A percentile compares a stretch with the other conserved stretches of the same genome.
phyloP scores from a whole-genome alignment of 2,797 vertebrate species.

The Anableps anableps region DNA sequence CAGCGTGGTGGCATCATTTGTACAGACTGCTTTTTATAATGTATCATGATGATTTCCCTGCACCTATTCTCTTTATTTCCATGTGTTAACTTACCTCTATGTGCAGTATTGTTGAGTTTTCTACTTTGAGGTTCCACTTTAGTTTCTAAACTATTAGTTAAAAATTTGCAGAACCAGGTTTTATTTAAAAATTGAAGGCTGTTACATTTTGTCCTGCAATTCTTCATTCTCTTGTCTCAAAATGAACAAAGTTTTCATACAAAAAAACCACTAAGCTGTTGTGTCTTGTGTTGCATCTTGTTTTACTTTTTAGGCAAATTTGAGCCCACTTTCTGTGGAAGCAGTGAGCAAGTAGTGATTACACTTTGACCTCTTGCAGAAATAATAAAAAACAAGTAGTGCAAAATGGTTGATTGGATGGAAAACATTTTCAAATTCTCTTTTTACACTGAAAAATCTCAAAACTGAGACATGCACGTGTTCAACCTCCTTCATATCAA shows the following conservation, averaged over 20 bases:
- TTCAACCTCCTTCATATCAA: not conserved
- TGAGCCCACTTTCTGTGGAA: conserved; percentile 72
- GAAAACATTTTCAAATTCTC: no score
- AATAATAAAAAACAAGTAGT: no score
- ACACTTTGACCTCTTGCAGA: conserved; percentile 49
- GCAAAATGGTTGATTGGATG: no score
- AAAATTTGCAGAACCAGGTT: conserved; percentile 11
- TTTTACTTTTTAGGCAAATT: conserved; percentile 56
- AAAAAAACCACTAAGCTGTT: conserved; percentile 22
- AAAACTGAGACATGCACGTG: not conserved
- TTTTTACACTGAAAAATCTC: not conserved
- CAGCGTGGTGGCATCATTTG: conserved; percentile 46
- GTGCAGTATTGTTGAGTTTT: conserved; percentile 49
- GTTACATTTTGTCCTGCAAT: conserved; percentile 13
- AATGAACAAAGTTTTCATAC: conserved; percentile 9
- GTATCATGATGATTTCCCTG: conserved; percentile 15
- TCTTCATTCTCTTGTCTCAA: conserved; percentile 27
- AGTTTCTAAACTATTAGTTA: not conserved
- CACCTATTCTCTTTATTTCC: conserved; percentile 46
- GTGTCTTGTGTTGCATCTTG: conserved; percentile 31
- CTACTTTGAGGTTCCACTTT: not conserved
- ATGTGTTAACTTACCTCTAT: conserved; percentile 39
- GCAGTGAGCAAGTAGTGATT: conserved; percentile 38
- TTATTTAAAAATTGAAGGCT: conserved; percentile 12
- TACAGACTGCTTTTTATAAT: conserved; percentile 74